Conservation (phyloP, 1,140 invertebrate species). For the Pollicipes pollicipes region DNA sequence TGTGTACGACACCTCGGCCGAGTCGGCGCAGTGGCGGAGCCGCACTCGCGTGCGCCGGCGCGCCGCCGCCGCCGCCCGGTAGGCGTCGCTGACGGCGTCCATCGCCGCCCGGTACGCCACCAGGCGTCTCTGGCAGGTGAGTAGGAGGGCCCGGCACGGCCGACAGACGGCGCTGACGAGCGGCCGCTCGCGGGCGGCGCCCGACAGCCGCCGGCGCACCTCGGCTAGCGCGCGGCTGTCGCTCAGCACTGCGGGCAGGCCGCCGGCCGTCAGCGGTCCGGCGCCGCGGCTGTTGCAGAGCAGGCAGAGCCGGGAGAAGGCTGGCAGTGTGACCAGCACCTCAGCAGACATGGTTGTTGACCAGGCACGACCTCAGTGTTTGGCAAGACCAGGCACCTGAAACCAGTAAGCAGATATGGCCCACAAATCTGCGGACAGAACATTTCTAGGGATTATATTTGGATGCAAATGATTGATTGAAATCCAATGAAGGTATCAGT, state of each 20-base stretch:
- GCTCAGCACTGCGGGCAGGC: no score
- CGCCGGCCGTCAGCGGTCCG: no score
- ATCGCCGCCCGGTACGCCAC: background rate
- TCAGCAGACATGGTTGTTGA: background rate
- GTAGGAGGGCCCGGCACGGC: background rate
- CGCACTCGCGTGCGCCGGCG: background rate
- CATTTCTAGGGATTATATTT: no score
- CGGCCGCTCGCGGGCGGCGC: background rate
- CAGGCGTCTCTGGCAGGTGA: background rate
- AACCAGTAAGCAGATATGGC: no score
- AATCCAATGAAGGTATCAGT: no score
- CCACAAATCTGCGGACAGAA: no score
- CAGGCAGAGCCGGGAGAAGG: background rate
- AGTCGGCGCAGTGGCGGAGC: no score
- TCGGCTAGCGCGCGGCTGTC: no score
- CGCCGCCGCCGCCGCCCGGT: background rate
- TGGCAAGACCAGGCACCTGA: no score
- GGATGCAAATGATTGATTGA: no score
- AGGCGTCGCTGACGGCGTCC: background rate
- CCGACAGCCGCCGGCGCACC: no score
- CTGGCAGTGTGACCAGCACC: background rate
- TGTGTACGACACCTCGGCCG: background rate
- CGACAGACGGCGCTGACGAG: background rate
- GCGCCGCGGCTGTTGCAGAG: background rate
- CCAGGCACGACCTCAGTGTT: no score